A percentile compares a stretch with the other conserved stretches of the same genome.
Conservation (phyloP, 2,797 vertebrate genomes). For the Xerus rutilus region DNA sequence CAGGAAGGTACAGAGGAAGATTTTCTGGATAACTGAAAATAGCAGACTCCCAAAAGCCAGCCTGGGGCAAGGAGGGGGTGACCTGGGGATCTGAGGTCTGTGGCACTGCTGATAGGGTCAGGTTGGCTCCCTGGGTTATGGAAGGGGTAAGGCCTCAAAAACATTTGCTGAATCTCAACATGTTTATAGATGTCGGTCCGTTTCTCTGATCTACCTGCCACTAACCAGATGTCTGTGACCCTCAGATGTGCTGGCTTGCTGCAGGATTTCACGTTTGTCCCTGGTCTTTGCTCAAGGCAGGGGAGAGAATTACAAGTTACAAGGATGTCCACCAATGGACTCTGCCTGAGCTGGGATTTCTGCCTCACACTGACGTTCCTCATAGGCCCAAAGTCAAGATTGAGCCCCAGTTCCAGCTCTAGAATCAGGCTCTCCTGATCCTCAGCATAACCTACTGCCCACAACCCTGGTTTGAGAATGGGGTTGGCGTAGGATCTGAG, state of each 20-base stretch:
- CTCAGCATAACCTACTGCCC: not conserved
- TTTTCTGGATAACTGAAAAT: not conserved
- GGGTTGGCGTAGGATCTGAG: not conserved
- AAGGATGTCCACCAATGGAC: too few species aligned
- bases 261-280: not conserved
- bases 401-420: too few species aligned
- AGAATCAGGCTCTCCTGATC: not conserved
- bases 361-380: not conserved
- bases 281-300: too few species aligned
- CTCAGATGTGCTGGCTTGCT: not conserved
- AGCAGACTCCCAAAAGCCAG: not conserved
- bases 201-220: not conserved
- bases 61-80: not conserved
- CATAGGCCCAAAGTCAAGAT: not conserved
- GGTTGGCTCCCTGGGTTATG: not conserved
- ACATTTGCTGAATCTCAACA: not conserved
- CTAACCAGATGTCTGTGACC: not conserved
- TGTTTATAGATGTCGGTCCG: not conserved
- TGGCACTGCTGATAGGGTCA: too few species aligned
- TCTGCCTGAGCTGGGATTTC: not conserved
- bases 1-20: not conserved
- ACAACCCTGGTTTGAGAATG: not conserved
- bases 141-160: not conserved
- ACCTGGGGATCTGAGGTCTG: too few species aligned
- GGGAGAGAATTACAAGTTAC: not conserved